These are phyloP conservation scores for Spea multiplicata DNA, from an alignment of 2,113 vertebrate genomes.

Conservation along the genomic window DNA sequence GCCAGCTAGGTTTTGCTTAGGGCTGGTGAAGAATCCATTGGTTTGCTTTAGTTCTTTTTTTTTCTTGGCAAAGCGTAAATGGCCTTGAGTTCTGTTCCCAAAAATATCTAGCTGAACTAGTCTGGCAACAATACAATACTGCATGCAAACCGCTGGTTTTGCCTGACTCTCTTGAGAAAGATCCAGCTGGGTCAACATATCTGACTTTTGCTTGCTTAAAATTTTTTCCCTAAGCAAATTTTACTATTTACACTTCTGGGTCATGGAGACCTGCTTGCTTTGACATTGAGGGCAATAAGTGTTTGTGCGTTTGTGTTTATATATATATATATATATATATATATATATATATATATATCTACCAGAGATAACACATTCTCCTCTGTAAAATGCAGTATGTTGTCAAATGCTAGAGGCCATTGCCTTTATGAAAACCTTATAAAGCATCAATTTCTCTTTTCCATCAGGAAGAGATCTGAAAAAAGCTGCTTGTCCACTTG, in stretches of 20 bases:
- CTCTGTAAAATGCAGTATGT: too few species aligned
- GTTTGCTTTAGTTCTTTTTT: neutral
- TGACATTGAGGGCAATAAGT: too few species aligned
- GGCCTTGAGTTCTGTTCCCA: neutral
- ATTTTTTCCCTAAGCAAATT: neutral
- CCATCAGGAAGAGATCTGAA: too few species aligned
- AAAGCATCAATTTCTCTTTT: too few species aligned
- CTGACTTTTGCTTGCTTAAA: neutral
- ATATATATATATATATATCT: too few species aligned
- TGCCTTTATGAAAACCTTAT: too few species aligned
- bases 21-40: neutral
- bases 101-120: constrained; percentile 26
- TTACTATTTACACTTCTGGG: neutral
- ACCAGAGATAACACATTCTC: too few species aligned
- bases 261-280: neutral
- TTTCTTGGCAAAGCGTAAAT: constrained; percentile 7
- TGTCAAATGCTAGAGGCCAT: too few species aligned
- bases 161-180: neutral
- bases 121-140: constrained; percentile 10
- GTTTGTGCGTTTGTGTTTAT: too few species aligned
- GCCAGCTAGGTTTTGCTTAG: constrained; percentile 6
- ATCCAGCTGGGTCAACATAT: neutral
- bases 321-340: too few species aligned
- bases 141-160: neutral
- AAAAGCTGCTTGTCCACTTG: too few species aligned